These are phyloP conservation scores for Eclectus roratus DNA, from an alignment of 2,113 vertebrate species.

Conservation along the genomic window DNA sequence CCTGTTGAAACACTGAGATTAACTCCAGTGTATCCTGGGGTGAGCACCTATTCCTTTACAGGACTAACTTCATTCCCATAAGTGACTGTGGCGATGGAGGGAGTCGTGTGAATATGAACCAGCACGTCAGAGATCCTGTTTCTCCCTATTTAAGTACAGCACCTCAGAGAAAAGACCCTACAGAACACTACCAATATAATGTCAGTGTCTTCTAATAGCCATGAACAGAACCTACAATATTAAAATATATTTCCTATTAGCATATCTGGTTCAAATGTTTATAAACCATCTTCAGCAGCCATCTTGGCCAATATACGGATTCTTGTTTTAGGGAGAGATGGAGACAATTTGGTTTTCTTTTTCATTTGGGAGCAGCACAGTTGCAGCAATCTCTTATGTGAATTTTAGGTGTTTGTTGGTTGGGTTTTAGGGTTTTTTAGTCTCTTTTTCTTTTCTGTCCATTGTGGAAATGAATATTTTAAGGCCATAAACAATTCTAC, in stretches of 20 bases:
- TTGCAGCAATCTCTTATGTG: neutral
- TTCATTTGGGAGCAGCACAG: neutral
- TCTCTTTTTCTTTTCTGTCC: neutral
- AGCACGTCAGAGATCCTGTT: neutral
- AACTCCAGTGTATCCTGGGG: neutral
- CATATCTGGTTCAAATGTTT: neutral
- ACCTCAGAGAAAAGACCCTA: neutral
- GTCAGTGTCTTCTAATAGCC: neutral
- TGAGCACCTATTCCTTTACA: neutral
- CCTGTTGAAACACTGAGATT: neutral
- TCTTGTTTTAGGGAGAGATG: conserved; percentile 39
- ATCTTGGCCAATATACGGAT: conserved; percentile 16
- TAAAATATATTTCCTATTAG: neutral
- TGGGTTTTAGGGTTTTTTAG: neutral
- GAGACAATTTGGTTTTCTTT: conserved; percentile 25
- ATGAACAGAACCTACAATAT: neutral
- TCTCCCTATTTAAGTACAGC: neutral
- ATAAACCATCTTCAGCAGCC: neutral
- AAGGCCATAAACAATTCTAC: neutral
- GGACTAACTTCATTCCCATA: too few relatives aligned
- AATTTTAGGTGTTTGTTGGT: neutral
- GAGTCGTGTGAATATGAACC: neutral
- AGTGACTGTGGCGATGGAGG: neutral
- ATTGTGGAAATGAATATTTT: neutral
- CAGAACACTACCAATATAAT: neutral